A percentile compares a stretch with the other conserved stretches of the same genome.
Evolutionary conservation across 2,797 vertebrate genomes (phyloP).

Genomic region (Ambastaia sidthimunki): DNA sequence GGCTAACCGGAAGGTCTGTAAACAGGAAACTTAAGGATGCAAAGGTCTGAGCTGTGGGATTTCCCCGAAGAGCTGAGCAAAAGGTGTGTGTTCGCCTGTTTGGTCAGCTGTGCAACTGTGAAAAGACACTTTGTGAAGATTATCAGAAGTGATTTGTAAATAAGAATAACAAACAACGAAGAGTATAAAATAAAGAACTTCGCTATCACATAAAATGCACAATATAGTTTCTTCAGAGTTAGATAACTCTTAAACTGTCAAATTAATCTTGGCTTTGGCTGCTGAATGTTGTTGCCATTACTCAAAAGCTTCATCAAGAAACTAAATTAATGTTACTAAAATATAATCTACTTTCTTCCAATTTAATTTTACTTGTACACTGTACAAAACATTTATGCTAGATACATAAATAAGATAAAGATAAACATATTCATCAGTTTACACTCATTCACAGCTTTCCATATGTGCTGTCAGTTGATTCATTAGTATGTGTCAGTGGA

Average conservation of each 20-base stretch:
- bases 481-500: constrained; percentile 13
- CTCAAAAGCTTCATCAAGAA: neutral
- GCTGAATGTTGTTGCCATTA: neutral
- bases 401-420: neutral
- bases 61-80: constrained; percentile 61
- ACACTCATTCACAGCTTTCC: constrained; percentile 17
- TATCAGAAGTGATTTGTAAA: constrained; percentile 15
- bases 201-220: too few species aligned
- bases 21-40: constrained; percentile 75
- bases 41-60: constrained; percentile 64
- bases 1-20: constrained; percentile 59
- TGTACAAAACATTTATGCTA: neutral
- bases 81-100: constrained; percentile 41
- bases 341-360: neutral
- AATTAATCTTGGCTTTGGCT: neutral
- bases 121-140: constrained; percentile 24
- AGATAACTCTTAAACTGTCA: neutral
- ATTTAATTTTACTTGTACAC: neutral
- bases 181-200: neutral
- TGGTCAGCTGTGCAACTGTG: constrained; percentile 46
- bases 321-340: neutral
- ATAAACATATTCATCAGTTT: neutral
- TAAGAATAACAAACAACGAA: neutral
- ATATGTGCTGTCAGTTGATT: neutral
- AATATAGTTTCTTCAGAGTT: too few species aligned